Conservation (phyloP, 2,888 invertebrate genomes). For the Hirtodrosophila confusa region DNA sequence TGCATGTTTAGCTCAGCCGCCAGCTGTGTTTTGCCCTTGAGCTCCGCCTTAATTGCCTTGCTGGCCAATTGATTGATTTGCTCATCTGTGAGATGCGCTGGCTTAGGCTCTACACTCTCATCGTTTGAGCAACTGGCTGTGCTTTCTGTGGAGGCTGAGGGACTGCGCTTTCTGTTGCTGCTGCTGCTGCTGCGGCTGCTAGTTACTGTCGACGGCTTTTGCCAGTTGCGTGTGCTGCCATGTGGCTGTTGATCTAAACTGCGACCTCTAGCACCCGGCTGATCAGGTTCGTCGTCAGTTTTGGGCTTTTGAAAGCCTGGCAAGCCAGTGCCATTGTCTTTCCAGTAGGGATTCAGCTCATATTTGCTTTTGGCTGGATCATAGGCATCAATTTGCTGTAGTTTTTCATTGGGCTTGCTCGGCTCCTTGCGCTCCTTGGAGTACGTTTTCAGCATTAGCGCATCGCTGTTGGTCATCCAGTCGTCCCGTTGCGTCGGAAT, state of each 20-base stretch:
- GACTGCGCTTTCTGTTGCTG: background rate
- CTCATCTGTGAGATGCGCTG: slow-evolving; percentile 87
- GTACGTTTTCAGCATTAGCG: slow-evolving; percentile 83
- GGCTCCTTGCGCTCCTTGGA: slow-evolving; percentile 84
- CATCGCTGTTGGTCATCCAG: slow-evolving; percentile 88
- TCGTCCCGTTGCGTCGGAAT: slow-evolving; percentile 86
- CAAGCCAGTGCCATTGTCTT: slow-evolving; percentile 93
- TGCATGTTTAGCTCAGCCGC: slow-evolving; percentile 90
- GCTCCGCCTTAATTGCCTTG: slow-evolving; percentile 96
- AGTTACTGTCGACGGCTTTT: slow-evolving; percentile 25
- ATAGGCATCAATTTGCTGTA: slow-evolving; percentile 86
- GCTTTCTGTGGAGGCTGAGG: slow-evolving; percentile 23
- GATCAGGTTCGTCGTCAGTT: slow-evolving; percentile 81
- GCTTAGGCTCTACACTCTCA: slow-evolving; percentile 7
- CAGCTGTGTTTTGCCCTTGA: slow-evolving; percentile 91
- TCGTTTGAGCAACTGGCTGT: background rate
- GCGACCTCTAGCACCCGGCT: background rate
- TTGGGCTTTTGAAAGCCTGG: slow-evolving; percentile 85
- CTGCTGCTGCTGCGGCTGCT: background rate
- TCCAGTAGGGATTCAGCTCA: slow-evolving; percentile 97
- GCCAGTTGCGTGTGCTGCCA: slow-evolving; percentile 36
- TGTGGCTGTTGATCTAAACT: slow-evolving; percentile 7
- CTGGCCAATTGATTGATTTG: slow-evolving; percentile 96
- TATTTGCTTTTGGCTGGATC: slow-evolving; percentile 89
- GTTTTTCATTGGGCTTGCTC: slow-evolving; percentile 84